Conservation (phyloP, 1,140 invertebrate genomes). For the Calycopis cecrops region DNA sequence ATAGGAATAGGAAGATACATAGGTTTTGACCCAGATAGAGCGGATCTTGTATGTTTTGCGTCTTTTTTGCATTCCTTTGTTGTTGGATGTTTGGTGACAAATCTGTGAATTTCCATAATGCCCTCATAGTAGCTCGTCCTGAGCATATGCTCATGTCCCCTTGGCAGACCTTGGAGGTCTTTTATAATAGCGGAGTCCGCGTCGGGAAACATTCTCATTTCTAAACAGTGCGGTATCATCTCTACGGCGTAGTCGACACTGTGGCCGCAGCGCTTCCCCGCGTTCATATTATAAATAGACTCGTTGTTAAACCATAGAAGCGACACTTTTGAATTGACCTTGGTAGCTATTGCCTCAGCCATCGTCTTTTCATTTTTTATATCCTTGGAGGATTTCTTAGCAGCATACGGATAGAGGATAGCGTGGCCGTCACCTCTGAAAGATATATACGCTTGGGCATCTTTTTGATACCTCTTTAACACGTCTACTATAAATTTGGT, state of each 20-base stretch:
- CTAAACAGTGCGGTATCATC: slow-evolving; percentile 38
- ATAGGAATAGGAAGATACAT: no score
- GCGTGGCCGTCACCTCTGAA: slow-evolving; percentile 49
- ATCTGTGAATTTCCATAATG: slow-evolving; percentile 51
- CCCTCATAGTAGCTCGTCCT: slow-evolving; percentile 50
- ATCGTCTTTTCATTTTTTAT: slow-evolving; percentile 26
- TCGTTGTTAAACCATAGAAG: slow-evolving; percentile 46
- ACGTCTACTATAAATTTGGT: slow-evolving; percentile 44
- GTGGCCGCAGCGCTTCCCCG: slow-evolving; percentile 45
- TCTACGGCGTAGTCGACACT: slow-evolving; percentile 56
- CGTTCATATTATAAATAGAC: slow-evolving; percentile 46
- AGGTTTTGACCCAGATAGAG: no score
- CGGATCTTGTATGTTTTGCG: no score
- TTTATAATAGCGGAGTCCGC: slow-evolving; percentile 39
- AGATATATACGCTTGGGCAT: slow-evolving; percentile 50
- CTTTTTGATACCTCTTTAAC: slow-evolving; percentile 41
- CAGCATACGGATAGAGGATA: slow-evolving; percentile 46
- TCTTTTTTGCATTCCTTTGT: slow-evolving; percentile 17
- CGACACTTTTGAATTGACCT: slow-evolving; percentile 48
- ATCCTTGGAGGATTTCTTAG: slow-evolving; percentile 18
- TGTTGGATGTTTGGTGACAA: slow-evolving; percentile 38
- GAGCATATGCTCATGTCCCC: slow-evolving; percentile 39
- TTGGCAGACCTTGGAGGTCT: slow-evolving; percentile 48
- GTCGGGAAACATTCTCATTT: slow-evolving; percentile 56
- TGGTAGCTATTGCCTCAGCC: slow-evolving; percentile 37